These are phyloP conservation scores for Heterotilapia buettikoferi DNA, from an alignment of 2,113 vertebrate species.

Conservation along the genomic window DNA sequence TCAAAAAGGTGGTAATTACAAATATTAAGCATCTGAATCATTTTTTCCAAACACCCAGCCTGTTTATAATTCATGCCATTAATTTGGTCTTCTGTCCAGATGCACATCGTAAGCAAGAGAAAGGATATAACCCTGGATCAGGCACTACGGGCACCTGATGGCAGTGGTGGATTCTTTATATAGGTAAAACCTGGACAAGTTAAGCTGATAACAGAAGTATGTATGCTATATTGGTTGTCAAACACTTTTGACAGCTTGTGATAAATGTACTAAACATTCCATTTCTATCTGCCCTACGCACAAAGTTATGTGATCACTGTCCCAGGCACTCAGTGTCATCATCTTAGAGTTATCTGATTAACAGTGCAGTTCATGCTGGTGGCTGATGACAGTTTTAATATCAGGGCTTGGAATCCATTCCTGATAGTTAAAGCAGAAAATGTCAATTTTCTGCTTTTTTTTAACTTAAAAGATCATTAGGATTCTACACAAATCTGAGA, in stretches of 20 bases:
- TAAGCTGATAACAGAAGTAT: not conserved
- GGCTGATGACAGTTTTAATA: not conserved
- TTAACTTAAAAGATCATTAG: not conserved
- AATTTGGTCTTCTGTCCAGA: slow-evolving; percentile 18
- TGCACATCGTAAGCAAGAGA: slow-evolving; percentile 64
- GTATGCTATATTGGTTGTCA: not conserved
- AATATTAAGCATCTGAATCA: not conserved
- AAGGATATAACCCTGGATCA: slow-evolving; percentile 35
- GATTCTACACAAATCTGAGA: not conserved
- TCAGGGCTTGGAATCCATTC: not conserved
- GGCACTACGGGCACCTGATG: slow-evolving; percentile 4
- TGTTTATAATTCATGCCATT: not conserved
- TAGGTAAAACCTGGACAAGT: slow-evolving; percentile 41
- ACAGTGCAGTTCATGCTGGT: not conserved
- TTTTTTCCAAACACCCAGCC: not conserved
- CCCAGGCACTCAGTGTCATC: too few species aligned
- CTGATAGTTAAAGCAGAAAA: not conserved
- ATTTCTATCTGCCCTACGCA: not conserved
- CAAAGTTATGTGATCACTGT: not conserved
- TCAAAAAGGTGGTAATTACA: slow-evolving; percentile 34
- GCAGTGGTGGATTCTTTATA: slow-evolving; percentile 64
- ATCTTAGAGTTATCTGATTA: not conserved
- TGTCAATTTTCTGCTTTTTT: too few species aligned
- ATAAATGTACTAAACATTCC: not conserved
- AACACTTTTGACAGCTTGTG: not conserved